Percentiles rank a stretch among this genome's conserved stretches.
Conservation (phyloP, 2,888 invertebrate genomes). For the Empis stercorea region DNA sequence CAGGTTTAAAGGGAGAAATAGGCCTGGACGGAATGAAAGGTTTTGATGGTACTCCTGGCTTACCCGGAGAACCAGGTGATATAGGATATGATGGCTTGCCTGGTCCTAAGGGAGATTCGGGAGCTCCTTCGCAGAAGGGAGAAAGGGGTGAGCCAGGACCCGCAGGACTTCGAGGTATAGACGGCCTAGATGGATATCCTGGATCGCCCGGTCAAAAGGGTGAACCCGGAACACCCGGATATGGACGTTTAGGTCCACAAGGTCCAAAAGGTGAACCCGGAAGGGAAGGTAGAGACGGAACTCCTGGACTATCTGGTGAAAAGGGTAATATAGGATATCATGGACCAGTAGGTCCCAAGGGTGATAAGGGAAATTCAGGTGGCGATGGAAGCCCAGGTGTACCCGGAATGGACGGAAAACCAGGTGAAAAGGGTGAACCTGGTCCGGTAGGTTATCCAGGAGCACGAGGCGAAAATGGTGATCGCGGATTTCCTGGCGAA, state of each 20-base stretch:
- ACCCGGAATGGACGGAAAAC: conserved; percentile 49
- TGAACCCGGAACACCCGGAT: conserved; percentile 32
- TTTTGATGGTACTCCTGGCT: conserved; percentile 42
- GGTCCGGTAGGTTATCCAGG: conserved; percentile 43
- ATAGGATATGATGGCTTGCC: conserved; percentile 14
- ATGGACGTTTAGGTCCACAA: conserved; percentile 45
- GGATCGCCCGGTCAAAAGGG: conserved; percentile 48
- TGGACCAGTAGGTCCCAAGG: conserved; percentile 40
- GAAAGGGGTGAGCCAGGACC: conserved; percentile 52
- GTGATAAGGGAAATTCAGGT: conserved; percentile 52
- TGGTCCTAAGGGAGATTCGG: conserved; percentile 40
- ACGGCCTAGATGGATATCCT: conserved; percentile 58
- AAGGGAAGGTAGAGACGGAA: conserved; percentile 53
- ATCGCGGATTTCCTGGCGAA: conserved; percentile 33
- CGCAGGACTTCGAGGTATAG: conserved; percentile 43
- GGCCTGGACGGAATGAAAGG: conserved; percentile 52
- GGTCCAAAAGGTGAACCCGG: conserved; percentile 68
- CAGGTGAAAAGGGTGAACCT: conserved; percentile 41
- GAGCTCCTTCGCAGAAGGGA: conserved; percentile 51
- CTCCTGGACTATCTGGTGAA: conserved; percentile 40
- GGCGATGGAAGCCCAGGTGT: conserved; percentile 45
- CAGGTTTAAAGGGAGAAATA: conserved; percentile 55
- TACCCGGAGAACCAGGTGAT: conserved; percentile 50
- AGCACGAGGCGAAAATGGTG: conserved; percentile 37
- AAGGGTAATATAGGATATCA: conserved; percentile 50